These are phyloP conservation scores for Zele albiditarsus DNA, from an alignment of 2,888 invertebrate species.

Conservation along the genomic window DNA sequence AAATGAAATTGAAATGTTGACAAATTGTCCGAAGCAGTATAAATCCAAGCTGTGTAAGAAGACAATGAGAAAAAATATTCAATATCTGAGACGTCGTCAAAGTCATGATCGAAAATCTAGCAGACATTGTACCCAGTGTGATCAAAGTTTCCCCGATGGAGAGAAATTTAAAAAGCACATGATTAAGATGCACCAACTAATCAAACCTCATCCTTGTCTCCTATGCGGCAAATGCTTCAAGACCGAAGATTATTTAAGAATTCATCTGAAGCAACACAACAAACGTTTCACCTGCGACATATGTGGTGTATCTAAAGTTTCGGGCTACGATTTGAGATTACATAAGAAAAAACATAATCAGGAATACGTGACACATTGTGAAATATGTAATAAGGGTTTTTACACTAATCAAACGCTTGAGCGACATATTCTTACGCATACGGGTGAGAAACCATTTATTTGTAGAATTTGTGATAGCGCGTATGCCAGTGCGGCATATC, in stretches of 20 bases:
- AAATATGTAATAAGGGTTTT: constrained; percentile 74
- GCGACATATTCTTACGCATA: constrained; percentile 73
- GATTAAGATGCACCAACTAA: constrained; percentile 75
- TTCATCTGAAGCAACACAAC: constrained; percentile 75
- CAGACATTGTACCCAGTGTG: constrained; percentile 72
- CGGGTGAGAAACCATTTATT: constrained; percentile 71
- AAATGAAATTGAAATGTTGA: neutral
- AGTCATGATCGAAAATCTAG: constrained; percentile 52
- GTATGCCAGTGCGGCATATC: constrained; percentile 75
- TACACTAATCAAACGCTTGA: constrained; percentile 74
- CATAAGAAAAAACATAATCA: constrained; percentile 76
- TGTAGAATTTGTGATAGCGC: constrained; percentile 74
- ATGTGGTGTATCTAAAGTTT: constrained; percentile 64
- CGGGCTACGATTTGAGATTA: constrained; percentile 65
- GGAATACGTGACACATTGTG: constrained; percentile 74
- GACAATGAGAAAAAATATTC: constrained; percentile 52
- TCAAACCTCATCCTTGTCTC: constrained; percentile 74
- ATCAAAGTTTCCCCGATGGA: constrained; percentile 74
- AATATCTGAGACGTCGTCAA: constrained; percentile 55
- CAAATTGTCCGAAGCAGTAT: constrained; percentile 47
- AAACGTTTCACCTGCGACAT: constrained; percentile 65
- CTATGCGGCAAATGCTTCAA: constrained; percentile 76
- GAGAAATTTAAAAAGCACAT: constrained; percentile 73
- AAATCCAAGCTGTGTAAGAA: constrained; percentile 59
- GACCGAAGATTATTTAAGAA: constrained; percentile 74